phyloP scores from a whole-genome alignment of 2,113 vertebrate species.

The Paradoxurus hermaphroditus region DNA sequence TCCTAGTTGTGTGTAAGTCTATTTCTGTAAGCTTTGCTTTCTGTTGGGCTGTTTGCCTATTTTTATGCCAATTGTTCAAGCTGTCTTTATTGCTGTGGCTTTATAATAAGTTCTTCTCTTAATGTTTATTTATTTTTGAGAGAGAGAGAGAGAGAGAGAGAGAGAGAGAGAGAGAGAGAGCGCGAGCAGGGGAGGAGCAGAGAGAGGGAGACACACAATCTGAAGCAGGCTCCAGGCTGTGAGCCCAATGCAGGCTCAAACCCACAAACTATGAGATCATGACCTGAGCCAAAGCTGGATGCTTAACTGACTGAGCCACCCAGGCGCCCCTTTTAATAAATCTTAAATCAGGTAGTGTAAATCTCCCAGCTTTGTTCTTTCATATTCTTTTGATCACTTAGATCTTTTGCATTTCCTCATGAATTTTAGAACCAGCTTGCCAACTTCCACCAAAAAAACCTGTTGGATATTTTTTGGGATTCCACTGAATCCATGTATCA shows the following conservation, averaged over 20 bases:
- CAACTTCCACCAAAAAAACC: neutral
- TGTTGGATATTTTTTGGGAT: neutral
- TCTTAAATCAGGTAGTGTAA: neutral
- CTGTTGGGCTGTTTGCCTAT: neutral
- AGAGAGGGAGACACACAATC: too few relatives aligned
- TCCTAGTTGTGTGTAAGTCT: neutral
- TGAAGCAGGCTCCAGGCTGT: too few relatives aligned
- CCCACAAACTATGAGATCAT: too few relatives aligned
- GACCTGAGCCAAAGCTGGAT: too few relatives aligned
- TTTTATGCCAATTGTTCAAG: neutral
- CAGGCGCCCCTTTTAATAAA: neutral
- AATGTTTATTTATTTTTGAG: too few relatives aligned
- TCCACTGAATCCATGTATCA: neutral
- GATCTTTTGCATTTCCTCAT: neutral
- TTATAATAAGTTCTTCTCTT: neutral
- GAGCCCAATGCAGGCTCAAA: too few relatives aligned
- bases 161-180: too few relatives aligned
- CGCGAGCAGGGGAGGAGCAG: too few relatives aligned
- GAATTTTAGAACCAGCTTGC: neutral
- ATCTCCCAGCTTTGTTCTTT: neutral
- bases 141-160: too few relatives aligned
- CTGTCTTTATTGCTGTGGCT: neutral
- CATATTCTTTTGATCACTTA: neutral
- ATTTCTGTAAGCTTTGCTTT: neutral
- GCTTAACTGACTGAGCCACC: too few relatives aligned